Evolutionary conservation across 1,140 invertebrate genomes (phyloP).

Genomic region (Drosophila rhopaloa): DNA sequence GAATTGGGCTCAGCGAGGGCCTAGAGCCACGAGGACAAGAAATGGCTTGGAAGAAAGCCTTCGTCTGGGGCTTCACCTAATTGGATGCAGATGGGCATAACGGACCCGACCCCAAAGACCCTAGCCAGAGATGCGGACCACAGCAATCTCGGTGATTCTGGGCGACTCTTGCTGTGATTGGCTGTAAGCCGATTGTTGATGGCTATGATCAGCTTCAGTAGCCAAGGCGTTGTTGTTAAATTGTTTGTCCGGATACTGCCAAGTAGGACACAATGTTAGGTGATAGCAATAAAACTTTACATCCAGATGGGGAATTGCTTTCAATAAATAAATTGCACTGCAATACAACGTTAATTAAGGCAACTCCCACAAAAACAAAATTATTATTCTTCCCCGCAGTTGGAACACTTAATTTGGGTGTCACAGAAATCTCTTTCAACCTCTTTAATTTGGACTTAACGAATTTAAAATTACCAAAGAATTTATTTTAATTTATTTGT

Average conservation of each 20-base stretch:
- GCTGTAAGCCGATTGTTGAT: constrained; percentile 25
- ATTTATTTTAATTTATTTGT: too few relatives aligned
- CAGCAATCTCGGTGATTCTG: constrained; percentile 15
- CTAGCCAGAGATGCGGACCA: constrained; percentile 12
- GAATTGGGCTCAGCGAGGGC: constrained; percentile 64
- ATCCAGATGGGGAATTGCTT: too few relatives aligned
- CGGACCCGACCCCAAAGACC: constrained; percentile 38
- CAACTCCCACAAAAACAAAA: too few relatives aligned
- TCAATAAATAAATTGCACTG: too few relatives aligned
- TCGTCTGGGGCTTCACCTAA: constrained; percentile 54
- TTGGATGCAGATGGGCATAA: constrained; percentile 77
- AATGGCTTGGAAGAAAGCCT: constrained; percentile 33
- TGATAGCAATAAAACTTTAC: too few relatives aligned
- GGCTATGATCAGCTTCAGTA: constrained; percentile 39
- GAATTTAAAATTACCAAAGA: too few relatives aligned
- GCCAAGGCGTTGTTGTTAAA: constrained; percentile 5
- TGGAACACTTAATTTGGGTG: too few relatives aligned
- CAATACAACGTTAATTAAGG: too few relatives aligned
- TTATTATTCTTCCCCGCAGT: too few relatives aligned
- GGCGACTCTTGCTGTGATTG: constrained; percentile 30
- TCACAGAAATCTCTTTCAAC: too few relatives aligned
- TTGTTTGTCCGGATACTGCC: neutral
- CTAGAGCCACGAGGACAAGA: constrained; percentile 32
- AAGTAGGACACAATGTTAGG: neutral
- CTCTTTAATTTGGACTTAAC: too few relatives aligned